A percentile compares a stretch with the other conserved stretches of the same genome.
phyloP scores from a whole-genome alignment of 2,113 vertebrate species.

The Spea multiplicata region DNA sequence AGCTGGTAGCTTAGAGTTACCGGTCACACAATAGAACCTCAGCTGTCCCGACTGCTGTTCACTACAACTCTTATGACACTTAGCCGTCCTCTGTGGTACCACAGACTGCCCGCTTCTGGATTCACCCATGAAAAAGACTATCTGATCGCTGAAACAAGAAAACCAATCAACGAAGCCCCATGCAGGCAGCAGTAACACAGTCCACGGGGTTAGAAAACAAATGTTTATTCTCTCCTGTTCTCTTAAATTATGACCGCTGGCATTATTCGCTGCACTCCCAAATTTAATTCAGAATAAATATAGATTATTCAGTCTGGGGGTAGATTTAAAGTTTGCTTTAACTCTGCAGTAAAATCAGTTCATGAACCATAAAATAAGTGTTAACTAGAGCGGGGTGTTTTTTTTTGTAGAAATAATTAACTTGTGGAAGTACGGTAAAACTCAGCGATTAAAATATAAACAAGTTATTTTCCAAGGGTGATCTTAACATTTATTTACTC shows the following conservation, averaged over 20 bases:
- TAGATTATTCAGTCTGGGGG: conserved; percentile 44
- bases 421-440: conserved; percentile 1
- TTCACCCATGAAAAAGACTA: no score
- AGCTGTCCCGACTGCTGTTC: no score
- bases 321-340: conserved; percentile 42
- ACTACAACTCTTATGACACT: no score
- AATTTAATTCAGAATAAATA: conserved; percentile 40
- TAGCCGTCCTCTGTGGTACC: no score
- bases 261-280: conserved; percentile 12
- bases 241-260: conserved; percentile 4
- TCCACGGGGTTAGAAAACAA: neutral
- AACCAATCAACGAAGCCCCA: neutral
- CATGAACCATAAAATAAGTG: conserved; percentile 38
- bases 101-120: no score
- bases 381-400: conserved; percentile 19
- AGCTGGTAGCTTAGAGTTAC: no score
- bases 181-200: neutral
- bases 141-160: neutral
- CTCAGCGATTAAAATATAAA: neutral
- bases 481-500: conserved; percentile 17
- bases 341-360: conserved; percentile 41
- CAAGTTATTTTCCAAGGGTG: conserved; percentile 2
- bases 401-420: conserved; percentile 30
- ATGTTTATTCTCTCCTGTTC: conserved; percentile 6
- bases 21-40: no score